Conservation (phyloP, 1,140 invertebrate genomes). For the Asobara japonica region DNA sequence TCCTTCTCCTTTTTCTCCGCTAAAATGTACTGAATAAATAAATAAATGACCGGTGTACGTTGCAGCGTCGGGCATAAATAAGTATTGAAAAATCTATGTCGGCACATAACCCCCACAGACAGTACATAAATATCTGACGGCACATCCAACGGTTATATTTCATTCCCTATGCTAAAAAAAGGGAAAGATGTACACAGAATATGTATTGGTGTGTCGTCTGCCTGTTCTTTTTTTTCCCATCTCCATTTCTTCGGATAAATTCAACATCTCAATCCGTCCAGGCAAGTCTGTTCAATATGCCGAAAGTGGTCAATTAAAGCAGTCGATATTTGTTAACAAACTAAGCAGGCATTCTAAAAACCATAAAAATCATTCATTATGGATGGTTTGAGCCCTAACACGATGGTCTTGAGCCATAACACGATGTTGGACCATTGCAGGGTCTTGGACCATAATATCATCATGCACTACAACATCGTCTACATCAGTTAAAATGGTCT, state of each 20-base stretch:
- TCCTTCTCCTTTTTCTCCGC: neutral
- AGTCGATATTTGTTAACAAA: no score
- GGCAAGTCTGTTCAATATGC: constrained; percentile 45
- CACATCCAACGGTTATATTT: constrained; percentile 53
- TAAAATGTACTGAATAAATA: constrained; percentile 7
- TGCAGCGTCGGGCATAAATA: constrained; percentile 29
- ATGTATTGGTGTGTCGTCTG: neutral
- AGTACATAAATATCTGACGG: constrained; percentile 53
- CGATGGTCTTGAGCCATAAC: no score
- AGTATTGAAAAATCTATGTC: constrained; percentile 34
- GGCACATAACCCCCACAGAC: constrained; percentile 24
- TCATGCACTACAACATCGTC: no score
- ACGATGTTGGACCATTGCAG: no score
- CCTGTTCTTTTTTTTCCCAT: neutral
- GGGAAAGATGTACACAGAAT: constrained; percentile 19
- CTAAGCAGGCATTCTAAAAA: no score
- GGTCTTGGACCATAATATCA: no score
- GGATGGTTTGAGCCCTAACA: no score
- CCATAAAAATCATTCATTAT: no score
- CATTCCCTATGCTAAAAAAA: constrained; percentile 45
- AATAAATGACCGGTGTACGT: neutral
- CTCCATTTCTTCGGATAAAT: constrained; percentile 46
- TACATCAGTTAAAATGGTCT: no score
- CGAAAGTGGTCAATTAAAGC: constrained; percentile 53
- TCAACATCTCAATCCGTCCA: constrained; percentile 56